These are phyloP conservation scores for Hypomecis punctinalis DNA, from an alignment of 2,888 invertebrate species.

Conservation along the genomic window DNA sequence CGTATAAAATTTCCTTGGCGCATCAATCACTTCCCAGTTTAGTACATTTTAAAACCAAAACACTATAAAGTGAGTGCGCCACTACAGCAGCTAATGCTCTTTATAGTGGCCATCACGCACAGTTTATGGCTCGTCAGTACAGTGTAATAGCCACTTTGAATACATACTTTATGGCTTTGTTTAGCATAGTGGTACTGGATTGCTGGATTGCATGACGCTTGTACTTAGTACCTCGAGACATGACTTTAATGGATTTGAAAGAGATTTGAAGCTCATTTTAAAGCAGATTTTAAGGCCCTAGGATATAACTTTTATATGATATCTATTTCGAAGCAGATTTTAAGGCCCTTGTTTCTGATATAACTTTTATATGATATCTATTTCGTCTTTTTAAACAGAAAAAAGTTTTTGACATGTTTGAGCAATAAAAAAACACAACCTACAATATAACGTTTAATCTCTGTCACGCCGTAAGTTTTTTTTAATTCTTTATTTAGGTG, in stretches of 20 bases:
- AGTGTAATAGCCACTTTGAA: conserved; percentile 33
- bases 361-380: too few relatives aligned
- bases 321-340: background rate
- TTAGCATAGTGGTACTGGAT: conserved; percentile 13
- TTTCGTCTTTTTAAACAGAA: too few relatives aligned
- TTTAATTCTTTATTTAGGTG: too few relatives aligned
- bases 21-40: background rate
- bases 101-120: conserved; percentile 33
- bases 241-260: background rate
- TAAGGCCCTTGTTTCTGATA: background rate
- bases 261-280: background rate
- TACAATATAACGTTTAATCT: too few relatives aligned
- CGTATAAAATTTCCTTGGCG: too few relatives aligned
- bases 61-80: conserved; percentile 24
- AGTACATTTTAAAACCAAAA: conserved; percentile 22
- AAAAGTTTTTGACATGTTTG: too few relatives aligned
- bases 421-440: too few relatives aligned
- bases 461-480: too few relatives aligned
- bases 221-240: conserved; percentile 6
- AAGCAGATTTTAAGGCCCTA: background rate
- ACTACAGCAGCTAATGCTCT: conserved; percentile 29
- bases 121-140: conserved; percentile 35
- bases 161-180: conserved; percentile 17
- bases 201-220: conserved; percentile 14
- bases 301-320: background rate